These are phyloP conservation scores for Deroplatys truncata DNA, from an alignment of 2,888 invertebrate genomes.

Conservation along the genomic window DNA sequence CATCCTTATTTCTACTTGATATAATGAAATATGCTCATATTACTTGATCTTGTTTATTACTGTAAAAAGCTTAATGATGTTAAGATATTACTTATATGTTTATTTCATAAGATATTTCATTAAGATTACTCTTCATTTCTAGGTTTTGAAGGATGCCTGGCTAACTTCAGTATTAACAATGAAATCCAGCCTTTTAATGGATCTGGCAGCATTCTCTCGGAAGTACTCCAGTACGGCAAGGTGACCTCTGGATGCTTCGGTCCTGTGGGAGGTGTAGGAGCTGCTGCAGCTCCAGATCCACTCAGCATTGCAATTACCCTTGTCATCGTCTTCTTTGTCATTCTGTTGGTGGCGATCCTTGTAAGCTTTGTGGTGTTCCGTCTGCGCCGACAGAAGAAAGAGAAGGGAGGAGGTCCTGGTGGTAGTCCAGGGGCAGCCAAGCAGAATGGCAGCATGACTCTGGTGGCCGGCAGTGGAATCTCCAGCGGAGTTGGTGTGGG, in stretches of 20 bases:
- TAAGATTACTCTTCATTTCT: conserved; percentile 5
- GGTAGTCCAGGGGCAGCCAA: conserved; percentile 73
- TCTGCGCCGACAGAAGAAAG: conserved; percentile 79
- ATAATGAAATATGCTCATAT: no score
- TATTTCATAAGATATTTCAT: no score
- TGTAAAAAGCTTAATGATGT: background rate
- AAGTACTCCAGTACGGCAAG: conserved; percentile 66
- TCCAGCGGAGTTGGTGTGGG: conserved; percentile 60
- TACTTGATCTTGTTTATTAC: no score
- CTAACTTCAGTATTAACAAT: conserved; percentile 83
- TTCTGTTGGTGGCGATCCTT: conserved; percentile 81
- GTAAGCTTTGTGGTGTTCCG: conserved; percentile 91
- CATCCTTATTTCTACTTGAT: no score
- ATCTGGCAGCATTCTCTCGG: conserved; percentile 74
- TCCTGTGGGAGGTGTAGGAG: conserved; percentile 64
- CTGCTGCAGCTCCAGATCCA: conserved; percentile 77
- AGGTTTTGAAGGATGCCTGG: conserved; percentile 85
- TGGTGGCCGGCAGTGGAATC: conserved; percentile 65
- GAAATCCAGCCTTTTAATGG: conserved; percentile 88
- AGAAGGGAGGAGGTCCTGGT: conserved; percentile 67
- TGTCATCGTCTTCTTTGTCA: conserved; percentile 90
- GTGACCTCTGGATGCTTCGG: conserved; percentile 68
- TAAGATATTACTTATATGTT: background rate
- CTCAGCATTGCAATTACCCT: conserved; percentile 89
- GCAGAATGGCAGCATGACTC: conserved; percentile 65